A percentile compares a stretch with the other conserved stretches of the same genome.
These are phyloP conservation scores for Halocaridina rubra DNA, from an alignment of 2,888 invertebrate species.

Conservation along the genomic window DNA sequence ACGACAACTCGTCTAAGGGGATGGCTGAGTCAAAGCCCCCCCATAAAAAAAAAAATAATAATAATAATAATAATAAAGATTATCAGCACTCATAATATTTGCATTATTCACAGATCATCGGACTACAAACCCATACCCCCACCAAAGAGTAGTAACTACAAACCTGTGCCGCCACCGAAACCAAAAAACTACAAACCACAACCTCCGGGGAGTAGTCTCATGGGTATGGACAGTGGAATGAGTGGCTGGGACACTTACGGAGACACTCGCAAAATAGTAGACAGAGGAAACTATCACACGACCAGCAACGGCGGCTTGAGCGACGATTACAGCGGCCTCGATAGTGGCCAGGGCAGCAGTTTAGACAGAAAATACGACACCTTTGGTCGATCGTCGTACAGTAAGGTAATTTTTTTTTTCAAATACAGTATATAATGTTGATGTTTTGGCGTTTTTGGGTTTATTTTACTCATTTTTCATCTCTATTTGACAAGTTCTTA, in stretches of 20 bases:
- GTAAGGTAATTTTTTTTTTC: constrained; percentile 49
- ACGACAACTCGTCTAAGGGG: no score
- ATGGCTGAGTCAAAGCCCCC: no score
- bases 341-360: constrained; percentile 71
- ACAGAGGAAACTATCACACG: constrained; percentile 49
- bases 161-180: constrained; percentile 74
- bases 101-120: constrained; percentile 27
- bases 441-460: no score
- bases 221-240: constrained; percentile 29
- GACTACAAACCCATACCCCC: constrained; percentile 85
- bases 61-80: no score
- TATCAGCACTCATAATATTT: neutral
- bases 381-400: constrained; percentile 66
- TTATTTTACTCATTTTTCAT: no score
- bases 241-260: constrained; percentile 40
- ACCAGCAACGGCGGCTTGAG: constrained; percentile 63
- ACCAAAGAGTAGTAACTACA: constrained; percentile 60
- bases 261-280: constrained; percentile 46
- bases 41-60: no score
- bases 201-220: constrained; percentile 67
- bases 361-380: constrained; percentile 72
- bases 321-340: constrained; percentile 66
- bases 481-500: no score
- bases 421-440: no score
- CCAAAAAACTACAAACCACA: constrained; percentile 84